These are phyloP conservation scores for Ophion ventricosus DNA, from an alignment of 2,888 invertebrate species.

Conservation along the genomic window DNA sequence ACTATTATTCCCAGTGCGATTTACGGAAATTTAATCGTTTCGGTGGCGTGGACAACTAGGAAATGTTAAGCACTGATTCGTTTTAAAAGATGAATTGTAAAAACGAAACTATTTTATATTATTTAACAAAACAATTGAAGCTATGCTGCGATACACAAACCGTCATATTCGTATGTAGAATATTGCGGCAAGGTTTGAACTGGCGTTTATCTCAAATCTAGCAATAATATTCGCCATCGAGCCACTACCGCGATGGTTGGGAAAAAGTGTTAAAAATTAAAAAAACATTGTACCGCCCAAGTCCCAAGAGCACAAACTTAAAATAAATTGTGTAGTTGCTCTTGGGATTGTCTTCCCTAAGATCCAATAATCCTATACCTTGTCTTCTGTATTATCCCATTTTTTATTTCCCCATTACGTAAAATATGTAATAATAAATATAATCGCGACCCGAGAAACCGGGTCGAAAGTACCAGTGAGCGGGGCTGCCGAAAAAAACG, in stretches of 20 bases:
- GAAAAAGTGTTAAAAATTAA: background rate
- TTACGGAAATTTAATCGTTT: slow-evolving; percentile 8
- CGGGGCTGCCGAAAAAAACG: background rate
- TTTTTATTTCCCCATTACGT: background rate
- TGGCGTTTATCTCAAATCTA: too few species aligned
- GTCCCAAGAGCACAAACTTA: background rate
- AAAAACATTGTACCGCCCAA: background rate
- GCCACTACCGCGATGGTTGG: background rate
- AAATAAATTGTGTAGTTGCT: background rate
- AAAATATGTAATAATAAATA: background rate
- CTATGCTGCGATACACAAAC: background rate
- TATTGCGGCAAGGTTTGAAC: background rate
- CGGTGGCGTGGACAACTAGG: too few species aligned
- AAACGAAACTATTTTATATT: background rate
- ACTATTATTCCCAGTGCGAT: background rate
- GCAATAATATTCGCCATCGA: too few species aligned
- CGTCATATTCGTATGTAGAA: background rate
- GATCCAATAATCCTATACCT: background rate
- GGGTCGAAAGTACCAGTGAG: background rate
- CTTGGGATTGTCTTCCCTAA: background rate
- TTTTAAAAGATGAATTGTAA: too few species aligned
- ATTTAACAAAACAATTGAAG: background rate
- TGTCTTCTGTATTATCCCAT: slow-evolving; percentile 13
- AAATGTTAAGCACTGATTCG: too few species aligned
- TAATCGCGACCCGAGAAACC: too few species aligned